Evolutionary conservation across 1,140 invertebrate genomes (phyloP).

Genomic region (Drosophila suzukii): DNA sequence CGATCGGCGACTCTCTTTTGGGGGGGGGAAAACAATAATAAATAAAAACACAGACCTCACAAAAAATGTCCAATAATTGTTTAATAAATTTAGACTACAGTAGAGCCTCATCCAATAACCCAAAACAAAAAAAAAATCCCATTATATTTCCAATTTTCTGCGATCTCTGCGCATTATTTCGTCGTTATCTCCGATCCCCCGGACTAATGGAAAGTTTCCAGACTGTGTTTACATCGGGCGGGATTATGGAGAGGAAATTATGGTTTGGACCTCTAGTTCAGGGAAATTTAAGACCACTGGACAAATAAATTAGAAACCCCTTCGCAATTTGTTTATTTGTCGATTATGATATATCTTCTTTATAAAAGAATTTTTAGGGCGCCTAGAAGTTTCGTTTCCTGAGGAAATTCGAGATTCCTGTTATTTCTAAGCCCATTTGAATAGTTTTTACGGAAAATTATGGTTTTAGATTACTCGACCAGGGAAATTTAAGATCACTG

Average conservation of each 20-base stretch:
- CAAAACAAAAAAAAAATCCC: background rate
- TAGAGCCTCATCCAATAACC: slow-evolving; percentile 13
- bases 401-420: background rate
- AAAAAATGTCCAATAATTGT: slow-evolving; percentile 31
- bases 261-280: background rate
- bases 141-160: slow-evolving; percentile 8
- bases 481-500: slow-evolving; percentile 3
- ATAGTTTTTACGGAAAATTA: no score
- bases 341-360: background rate
- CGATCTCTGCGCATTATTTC: slow-evolving; percentile 12
- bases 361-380: no score
- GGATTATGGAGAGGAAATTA: slow-evolving; percentile 14
- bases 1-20: slow-evolving; percentile 10
- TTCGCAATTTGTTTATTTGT: background rate
- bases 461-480: no score
- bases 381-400: background rate
- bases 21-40: slow-evolving; percentile 10
- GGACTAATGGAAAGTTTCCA: slow-evolving; percentile 37
- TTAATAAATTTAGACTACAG: slow-evolving; percentile 61
- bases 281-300: slow-evolving; percentile 5
- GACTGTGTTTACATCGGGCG: slow-evolving; percentile 26
- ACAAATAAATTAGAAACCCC: background rate
- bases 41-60: slow-evolving; percentile 14
- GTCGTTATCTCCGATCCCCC: slow-evolving; percentile 23
- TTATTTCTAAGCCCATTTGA: no score